Evolutionary conservation across 1,140 invertebrate species (phyloP), one percentile per base, ranked within the genome.

Genomic region (Ceratina calcarata): DNA sequence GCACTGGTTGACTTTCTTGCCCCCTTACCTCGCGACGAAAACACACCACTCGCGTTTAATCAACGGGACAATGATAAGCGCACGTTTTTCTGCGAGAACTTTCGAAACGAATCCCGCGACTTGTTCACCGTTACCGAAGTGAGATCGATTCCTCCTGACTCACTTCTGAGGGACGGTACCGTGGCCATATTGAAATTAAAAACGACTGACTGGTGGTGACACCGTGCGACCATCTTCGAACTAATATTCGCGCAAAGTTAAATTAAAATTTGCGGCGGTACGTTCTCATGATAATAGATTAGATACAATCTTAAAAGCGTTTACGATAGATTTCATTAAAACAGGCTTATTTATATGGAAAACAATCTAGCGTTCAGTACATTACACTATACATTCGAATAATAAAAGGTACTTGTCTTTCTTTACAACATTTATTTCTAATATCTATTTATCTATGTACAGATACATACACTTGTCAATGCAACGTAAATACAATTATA

Each of bases 381-480:
- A 1, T 22, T 12, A 15, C 18, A 7, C 1, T n/a, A 10, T 12
- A 18, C n/a, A 22, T 66, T 16, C 45, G 53, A 22, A 53, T 32
- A 12, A 32, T 53, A 55, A 13, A 22, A 22, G 22, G 0, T 3
- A 6, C 2, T 3, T 13, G 2, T 32, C 2, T 79, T 86, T 87
- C 65, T 76, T 88, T 84, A 80, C 74, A 88, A 88, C 86, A 87
- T 88, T 88, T 87, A 88, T 88, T 87, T 81, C 85, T 88, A 85
- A 73, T 57, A 60, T 58, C 73, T 83, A 84, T 85, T 55, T 72
- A 53, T 82, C 85, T 87, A 83, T 87, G 22, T 86, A 87, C 86
- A 88, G 61, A 81, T 87, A 88, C 70, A 80, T 79, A 87, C 65
- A 66, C 68, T 85, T 49, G 70, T 45, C 81, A 85, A 85, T 76